Conservation (phyloP, 1,140 invertebrate genomes). For the Tetragnatha versicolor region DNA sequence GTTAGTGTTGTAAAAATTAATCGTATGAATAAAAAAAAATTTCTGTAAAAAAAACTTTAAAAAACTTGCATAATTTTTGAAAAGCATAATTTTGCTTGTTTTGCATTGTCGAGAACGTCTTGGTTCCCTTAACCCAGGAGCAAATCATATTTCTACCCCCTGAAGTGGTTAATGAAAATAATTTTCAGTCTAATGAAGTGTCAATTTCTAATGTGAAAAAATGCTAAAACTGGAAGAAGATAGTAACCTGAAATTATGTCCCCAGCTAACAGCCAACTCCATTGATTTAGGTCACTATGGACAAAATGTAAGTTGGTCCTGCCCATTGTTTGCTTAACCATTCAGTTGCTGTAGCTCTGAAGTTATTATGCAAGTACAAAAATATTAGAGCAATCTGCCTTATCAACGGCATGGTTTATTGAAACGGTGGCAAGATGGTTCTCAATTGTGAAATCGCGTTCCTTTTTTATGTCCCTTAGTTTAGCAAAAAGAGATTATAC, state of each 20-base stretch:
- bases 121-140: not conserved
- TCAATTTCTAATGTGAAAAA: not conserved
- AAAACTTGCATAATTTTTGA: no score
- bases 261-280: not conserved
- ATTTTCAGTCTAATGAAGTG: constrained; percentile 3
- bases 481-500: not conserved
- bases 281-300: not conserved
- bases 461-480: not conserved
- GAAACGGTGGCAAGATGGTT: constrained; percentile 4
- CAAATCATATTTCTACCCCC: not conserved
- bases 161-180: not conserved
- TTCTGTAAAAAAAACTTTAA: no score
- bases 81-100: no score
- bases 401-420: constrained; percentile 6
- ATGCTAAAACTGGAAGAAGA: not conserved
- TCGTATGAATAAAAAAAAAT: no score
- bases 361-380: not conserved
- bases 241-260: not conserved
- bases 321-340: not conserved
- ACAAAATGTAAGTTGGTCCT: constrained; percentile 10
- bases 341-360: not conserved
- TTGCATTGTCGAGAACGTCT: no score
- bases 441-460: not conserved
- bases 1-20: no score
- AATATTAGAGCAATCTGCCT: not conserved